phyloP scores from a whole-genome alignment of 2,888 invertebrate genomes.

The Orthonychiurus folsomi region DNA sequence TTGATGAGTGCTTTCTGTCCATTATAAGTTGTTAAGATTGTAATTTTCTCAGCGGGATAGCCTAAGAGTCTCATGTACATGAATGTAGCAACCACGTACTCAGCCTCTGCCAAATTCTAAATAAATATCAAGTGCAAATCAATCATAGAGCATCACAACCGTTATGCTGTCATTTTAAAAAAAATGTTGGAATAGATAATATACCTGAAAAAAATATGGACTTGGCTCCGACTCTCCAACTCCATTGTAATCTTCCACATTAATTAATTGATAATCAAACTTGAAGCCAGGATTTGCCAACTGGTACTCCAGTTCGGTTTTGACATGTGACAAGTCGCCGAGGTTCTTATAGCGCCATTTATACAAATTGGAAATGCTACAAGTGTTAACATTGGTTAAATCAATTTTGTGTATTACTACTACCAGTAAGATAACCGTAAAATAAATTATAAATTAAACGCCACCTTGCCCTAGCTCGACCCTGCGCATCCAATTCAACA shows the following conservation, averaged over 20 bases:
- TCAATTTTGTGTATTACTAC: background rate
- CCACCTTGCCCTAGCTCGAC: conserved; percentile 77
- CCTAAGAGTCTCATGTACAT: conserved; percentile 98
- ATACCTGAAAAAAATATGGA: conserved; percentile 94
- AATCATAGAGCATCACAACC: too few relatives aligned
- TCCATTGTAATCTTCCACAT: conserved; percentile 94
- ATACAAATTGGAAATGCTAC: conserved; percentile 81
- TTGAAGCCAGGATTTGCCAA: conserved; percentile 85
- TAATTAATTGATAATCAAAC: conserved; percentile 87
- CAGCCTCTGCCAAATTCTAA: conserved; percentile 75
- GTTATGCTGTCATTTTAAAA: too few relatives aligned
- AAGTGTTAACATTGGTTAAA: conserved; percentile 35
- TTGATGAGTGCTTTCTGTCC: conserved; percentile 96
- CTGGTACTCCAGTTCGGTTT: conserved; percentile 71
- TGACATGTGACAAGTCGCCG: conserved; percentile 87
- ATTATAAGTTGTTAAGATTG: conserved; percentile 96
- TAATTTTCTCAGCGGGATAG: conserved; percentile 92
- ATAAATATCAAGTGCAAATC: conserved; percentile 10
- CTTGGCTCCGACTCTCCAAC: conserved; percentile 95
- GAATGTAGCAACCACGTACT: conserved; percentile 92
- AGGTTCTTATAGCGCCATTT: conserved; percentile 94
- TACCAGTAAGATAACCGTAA: background rate
- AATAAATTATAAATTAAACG: conserved; percentile 8
- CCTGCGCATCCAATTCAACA: conserved; percentile 94
- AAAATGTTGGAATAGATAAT: background rate